Conservation (phyloP, 2,888 invertebrate species). For the Julus scanicus region DNA sequence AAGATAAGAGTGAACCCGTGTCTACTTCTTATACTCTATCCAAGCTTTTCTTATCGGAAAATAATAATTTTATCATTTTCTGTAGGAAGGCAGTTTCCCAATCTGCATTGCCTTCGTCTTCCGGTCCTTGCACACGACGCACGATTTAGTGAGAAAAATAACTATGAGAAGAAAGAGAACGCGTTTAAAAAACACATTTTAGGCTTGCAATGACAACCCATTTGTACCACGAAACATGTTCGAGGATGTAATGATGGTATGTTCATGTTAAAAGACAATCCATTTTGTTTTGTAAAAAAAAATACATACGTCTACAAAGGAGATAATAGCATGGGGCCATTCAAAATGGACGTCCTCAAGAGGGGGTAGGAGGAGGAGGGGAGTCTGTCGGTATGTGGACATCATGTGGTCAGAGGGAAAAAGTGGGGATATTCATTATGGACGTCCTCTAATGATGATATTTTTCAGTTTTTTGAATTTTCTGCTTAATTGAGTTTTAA, state of each 20-base stretch:
- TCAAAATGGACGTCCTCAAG: too few species aligned
- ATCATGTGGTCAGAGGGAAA: too few species aligned
- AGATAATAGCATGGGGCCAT: neutral
- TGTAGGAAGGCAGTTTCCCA: neutral
- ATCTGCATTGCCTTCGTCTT: neutral
- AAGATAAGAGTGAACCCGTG: conserved; percentile 35
- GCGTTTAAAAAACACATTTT: neutral
- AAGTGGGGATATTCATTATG: too few species aligned
- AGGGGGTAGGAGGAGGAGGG: too few species aligned
- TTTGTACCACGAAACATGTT: neutral
- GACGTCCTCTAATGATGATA: too few species aligned
- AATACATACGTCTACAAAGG: neutral
- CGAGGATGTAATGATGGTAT: neutral
- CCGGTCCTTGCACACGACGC: neutral
- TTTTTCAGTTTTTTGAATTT: too few species aligned
- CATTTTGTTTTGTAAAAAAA: neutral
- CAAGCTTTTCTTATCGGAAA: conserved; percentile 36
- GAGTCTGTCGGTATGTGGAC: too few species aligned
- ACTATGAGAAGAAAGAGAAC: neutral
- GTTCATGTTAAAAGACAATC: neutral
- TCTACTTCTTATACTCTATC: conserved; percentile 16
- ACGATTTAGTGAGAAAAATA: neutral
- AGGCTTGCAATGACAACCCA: neutral
- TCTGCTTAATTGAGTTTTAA: too few species aligned
- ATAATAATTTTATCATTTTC: conserved; percentile 35